Evolutionary conservation across 2,797 vertebrate species (phyloP).

Genomic region (Melanotaenia boesemani): DNA sequence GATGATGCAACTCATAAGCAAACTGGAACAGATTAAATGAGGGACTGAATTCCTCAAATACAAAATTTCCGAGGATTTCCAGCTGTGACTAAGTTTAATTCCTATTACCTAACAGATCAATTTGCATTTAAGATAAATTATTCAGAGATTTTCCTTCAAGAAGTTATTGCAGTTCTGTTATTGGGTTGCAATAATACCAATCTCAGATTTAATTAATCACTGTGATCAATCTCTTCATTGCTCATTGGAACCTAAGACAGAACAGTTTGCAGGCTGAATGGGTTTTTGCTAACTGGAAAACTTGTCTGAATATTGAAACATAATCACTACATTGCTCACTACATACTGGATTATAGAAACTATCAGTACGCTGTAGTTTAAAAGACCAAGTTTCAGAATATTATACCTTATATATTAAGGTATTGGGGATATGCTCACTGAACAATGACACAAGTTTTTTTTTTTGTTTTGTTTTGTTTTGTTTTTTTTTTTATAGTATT

Average conservation of each 20-base stretch:
- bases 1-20: constrained; percentile 17
- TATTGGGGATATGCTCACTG: too few relatives aligned
- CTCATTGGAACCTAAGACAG: constrained; percentile 37
- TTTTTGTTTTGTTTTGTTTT: too few relatives aligned
- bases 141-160: constrained; percentile 52
- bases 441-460: too few relatives aligned
- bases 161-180: constrained; percentile 59
- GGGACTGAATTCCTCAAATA: constrained; percentile 29
- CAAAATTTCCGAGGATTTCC: constrained; percentile 40
- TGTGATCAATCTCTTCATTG: constrained; percentile 57
- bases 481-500: too few relatives aligned
- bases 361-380: too few relatives aligned
- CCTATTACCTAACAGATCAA: constrained; percentile 40
- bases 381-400: too few relatives aligned
- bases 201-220: constrained; percentile 57
- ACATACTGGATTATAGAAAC: background rate
- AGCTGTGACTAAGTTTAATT: constrained; percentile 36
- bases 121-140: constrained; percentile 67
- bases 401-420: too few relatives aligned
- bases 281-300: constrained; percentile 16
- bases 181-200: constrained; percentile 66
- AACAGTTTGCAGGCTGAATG: background rate
- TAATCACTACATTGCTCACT: background rate
- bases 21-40: constrained; percentile 21
- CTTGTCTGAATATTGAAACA: background rate